Percentiles rank a stretch among this genome's conserved stretches.
phyloP scores from a whole-genome alignment of 2,888 invertebrate genomes.

The Tetragnatha montana region DNA sequence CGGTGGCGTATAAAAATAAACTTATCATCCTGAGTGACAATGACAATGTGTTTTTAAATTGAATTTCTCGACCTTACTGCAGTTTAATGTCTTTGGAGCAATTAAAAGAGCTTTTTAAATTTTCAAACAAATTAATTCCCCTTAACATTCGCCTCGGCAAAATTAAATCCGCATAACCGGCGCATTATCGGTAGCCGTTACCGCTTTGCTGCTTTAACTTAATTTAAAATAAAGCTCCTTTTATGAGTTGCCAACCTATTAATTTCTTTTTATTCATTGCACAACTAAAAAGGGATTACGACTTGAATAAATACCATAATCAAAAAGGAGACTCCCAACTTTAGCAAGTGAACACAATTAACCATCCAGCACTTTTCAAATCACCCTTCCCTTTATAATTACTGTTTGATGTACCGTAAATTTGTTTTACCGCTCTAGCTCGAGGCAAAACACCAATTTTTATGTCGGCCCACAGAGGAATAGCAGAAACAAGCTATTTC shows the following conservation, averaged over 20 bases:
- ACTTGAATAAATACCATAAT: constrained; percentile 55
- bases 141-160: constrained; percentile 58
- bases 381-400: constrained; percentile 64
- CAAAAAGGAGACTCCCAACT: constrained; percentile 59
- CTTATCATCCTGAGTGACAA: constrained; percentile 68
- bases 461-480: constrained; percentile 23
- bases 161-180: constrained; percentile 69
- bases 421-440: constrained; percentile 59
- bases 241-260: constrained; percentile 60
- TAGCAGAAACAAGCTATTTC: constrained; percentile 17
- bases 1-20: constrained; percentile 58
- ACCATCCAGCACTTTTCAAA: constrained; percentile 53
- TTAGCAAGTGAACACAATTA: constrained; percentile 59
- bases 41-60: constrained; percentile 69
- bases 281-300: constrained; percentile 65
- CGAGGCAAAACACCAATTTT: constrained; percentile 39
- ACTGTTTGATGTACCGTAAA: constrained; percentile 62
- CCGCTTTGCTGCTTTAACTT: constrained; percentile 62
- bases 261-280: constrained; percentile 66
- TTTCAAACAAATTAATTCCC: constrained; percentile 68
- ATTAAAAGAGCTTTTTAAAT: constrained; percentile 66
- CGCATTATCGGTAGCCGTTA: constrained; percentile 58
- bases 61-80: constrained; percentile 66
- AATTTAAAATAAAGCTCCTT: constrained; percentile 69
- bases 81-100: constrained; percentile 66